Base-by-base conservation (phyloP, 1,140 invertebrate species). In the Aphelinus certus region DNA sequence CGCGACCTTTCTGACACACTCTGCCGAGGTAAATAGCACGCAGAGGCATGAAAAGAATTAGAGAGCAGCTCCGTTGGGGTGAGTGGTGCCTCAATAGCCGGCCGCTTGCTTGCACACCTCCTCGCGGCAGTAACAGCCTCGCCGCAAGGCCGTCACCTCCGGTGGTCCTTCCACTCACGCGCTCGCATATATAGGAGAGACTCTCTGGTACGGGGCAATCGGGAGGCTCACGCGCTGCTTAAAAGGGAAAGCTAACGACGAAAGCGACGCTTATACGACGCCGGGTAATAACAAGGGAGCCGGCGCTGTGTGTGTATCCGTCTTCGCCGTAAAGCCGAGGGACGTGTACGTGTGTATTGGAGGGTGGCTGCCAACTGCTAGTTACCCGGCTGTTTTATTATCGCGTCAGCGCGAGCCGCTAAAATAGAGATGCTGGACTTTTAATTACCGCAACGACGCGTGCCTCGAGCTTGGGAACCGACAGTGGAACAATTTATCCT, bases 381-480 rank as follows among this genome's bases (percentile, higher is more conserved):
- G 67, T 69, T 60, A 67, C 46, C 7, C 57, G 3, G 26, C 2
- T 47, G 48, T 70, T 70, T 61, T 63, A 73, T 73, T 74, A 69
- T 77, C 57, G 75, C 63, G 73, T 75, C 63, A 62, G 48, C 48
- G 70, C 57, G 71, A 74, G 55, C 65, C n/a, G 60, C 43, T 63
- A 73, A 71, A 81, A 81, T 81, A 73, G 82, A 86, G 83, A 83
- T 71, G 79, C 83, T 81, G 83, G 83, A 84, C 77, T 84, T 84
- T 83, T 85, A 85, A 86, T 86, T 85, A 84, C 82, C 74, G 62
- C 66, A 57, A 70, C 60, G 7, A 5, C 66, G 45, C 9, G 46
- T 26, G 51, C 79, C 71, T 76, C 26, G 26, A 26, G 26, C 26
- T 26, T 26, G 26, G 26, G 26, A 26, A 26, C 26, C 26, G 26